Evolutionary conservation across 2,888 invertebrate species (phyloP), one percentile per base, ranked within the genome.

Genomic region (Caenorhabditis parvicauda): DNA sequence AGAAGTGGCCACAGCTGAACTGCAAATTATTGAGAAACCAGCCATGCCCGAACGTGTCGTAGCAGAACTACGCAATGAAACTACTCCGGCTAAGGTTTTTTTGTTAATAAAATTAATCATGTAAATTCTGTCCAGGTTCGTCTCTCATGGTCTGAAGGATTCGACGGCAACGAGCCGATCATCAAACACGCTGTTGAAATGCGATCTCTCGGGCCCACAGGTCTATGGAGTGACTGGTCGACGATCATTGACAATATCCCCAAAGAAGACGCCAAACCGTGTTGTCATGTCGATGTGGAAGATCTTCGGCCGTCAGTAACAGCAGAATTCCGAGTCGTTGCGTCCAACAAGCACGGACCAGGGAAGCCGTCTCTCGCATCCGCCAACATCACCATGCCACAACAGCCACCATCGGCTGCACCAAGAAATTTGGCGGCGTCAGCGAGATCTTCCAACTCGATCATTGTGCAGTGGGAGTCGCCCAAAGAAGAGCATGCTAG

Each of bases 241-340:
- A 59, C 62, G 1, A 71, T 95, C 35, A 84, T 95, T 46, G 88
- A 88, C 29, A 90, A 89, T 80, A 85, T 96, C 45, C 70, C 76
- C 12, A 54, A 59, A n/a, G 75, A 77, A 5, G 62, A 62, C 3
- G 51, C 51, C 19, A 59, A 59, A 43, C 63, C 63, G 29, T 63
- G 63, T 22, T 63, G 63, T 27, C 55, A 46, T 49, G 56, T 54
- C 3, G 63, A 63, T 17, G 47, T 63, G 12, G 63, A 63, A 43
- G 63, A 63, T 47, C 85, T 96, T 45, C 91, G 92, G 83, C 95
- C 96, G 0, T 93, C 95, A 0, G 89, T 92, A 0, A 89, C 90
- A 0, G 98, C 96, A 83, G 92, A 94, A 82, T 98, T 98, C 83
- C 86, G 95, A 63, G 90, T 98, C n/a, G 90, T 90, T 64, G 93